A percentile compares a stretch with the other conserved stretches of the same genome.
Conservation (phyloP, 2,113 vertebrate species). For the Pelecanus crispus region DNA sequence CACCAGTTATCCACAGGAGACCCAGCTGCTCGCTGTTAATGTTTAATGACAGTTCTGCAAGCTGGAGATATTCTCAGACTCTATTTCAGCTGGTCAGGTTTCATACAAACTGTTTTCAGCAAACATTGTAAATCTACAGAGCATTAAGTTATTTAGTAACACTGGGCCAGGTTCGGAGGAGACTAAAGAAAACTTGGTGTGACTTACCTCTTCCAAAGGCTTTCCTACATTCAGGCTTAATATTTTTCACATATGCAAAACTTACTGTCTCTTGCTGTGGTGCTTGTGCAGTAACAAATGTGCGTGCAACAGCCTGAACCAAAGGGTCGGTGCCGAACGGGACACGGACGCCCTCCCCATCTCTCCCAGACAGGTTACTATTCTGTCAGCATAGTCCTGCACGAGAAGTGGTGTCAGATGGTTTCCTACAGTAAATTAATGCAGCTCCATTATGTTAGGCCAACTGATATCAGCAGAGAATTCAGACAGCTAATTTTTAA, state of each 20-base stretch:
- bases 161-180: neutral
- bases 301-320: neutral
- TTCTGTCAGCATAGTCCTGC: neutral
- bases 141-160: neutral
- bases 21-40: conserved; percentile 6
- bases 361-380: neutral
- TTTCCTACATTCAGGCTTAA: neutral
- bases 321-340: fast-evolving
- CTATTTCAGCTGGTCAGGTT: neutral
- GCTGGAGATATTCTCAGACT: conserved; percentile 6
- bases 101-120: neutral
- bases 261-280: neutral
- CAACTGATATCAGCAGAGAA: conserved; percentile 29
- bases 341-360: fast-evolving
- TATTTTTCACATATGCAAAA: neutral
- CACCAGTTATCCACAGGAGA: neutral
- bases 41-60: conserved; percentile 39
- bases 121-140: neutral
- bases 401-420: neutral
- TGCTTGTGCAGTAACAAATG: neutral
- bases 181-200: neutral
- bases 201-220: neutral
- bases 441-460: neutral
- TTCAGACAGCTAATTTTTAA: conserved; percentile 45
- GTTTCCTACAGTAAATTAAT: conserved; percentile 12